phyloP scores from a whole-genome alignment of 2,113 vertebrate species.

The Phyllostomus discolor region DNA sequence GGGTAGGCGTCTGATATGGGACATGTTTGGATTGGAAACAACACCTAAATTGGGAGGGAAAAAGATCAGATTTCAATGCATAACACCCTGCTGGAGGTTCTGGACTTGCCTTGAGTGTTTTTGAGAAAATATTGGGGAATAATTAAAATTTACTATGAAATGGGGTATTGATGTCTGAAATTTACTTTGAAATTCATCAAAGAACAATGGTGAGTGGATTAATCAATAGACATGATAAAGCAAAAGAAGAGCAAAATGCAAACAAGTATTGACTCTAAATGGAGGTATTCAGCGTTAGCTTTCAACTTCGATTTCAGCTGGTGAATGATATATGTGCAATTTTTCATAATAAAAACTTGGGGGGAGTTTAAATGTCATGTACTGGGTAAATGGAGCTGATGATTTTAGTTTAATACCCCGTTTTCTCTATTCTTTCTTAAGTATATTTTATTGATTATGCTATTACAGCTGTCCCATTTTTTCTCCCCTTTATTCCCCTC shows the following conservation, averaged over 20 bases:
- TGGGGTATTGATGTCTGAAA: neutral
- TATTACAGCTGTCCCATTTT: too few relatives aligned
- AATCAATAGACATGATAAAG: neutral
- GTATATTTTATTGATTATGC: too few relatives aligned
- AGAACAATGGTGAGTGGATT: neutral
- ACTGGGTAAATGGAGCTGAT: neutral
- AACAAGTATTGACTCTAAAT: neutral
- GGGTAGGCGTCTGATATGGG: neutral
- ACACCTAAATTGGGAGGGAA: neutral
- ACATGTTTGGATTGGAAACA: neutral
- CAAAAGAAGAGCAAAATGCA: neutral
- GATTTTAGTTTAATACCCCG: neutral
- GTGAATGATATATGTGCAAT: neutral
- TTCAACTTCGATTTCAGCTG: neutral
- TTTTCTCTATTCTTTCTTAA: neutral
- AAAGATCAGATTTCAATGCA: neutral
- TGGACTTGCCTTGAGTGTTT: neutral
- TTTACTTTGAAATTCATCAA: neutral
- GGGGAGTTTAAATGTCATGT: neutral
- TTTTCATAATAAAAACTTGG: neutral
- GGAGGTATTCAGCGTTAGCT: neutral
- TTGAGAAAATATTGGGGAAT: neutral
- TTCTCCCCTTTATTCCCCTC: too few relatives aligned
- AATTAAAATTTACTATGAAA: neutral
- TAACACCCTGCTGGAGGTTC: neutral